Evolutionary conservation across 2,113 vertebrate genomes (phyloP), one percentile per base, ranked within the genome.

Genomic region (Gobio gobio): DNA sequence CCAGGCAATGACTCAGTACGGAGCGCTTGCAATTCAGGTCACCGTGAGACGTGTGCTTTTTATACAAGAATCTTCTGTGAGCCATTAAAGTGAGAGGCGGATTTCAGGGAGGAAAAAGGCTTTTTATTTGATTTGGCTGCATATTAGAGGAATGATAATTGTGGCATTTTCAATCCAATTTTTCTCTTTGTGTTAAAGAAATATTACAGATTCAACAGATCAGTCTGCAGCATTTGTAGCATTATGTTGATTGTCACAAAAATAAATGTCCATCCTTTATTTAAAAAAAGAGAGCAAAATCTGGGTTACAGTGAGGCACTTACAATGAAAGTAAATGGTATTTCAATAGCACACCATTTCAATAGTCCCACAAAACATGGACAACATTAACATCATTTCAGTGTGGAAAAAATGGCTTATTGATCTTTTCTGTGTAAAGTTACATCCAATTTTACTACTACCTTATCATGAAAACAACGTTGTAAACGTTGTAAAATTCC

Each of bases 11-110:
- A 85, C 59, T 83, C 80, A 82, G 51, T 76, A 59, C 3, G 76
- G 85, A 85, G 12, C 59, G 74, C 45, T 73, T 86, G 80, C 78
- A 83, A 83, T 83, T 83, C 63, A 83, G 87, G 84, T 83, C 84
- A 88, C 80, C n/a, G 75, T 81, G 47, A 87, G 81, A 70, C 47
- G 24, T 64, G 63, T 29, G 49, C 76, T 47, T 79, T 68, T 66
- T 85, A 81, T 82, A 82, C 79, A 85, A 47, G 51, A 82, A 51
- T 63, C 74, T 78, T 72, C 66, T 26, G 68, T 68, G 77, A 54
- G 78, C 70, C 83, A 79, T 83, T 85, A 58, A 49, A 79, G 56
- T 74, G 77, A 66, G 49, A 64, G 45, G 58, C 22, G 56, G 56
- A 80, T 59, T 56, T 66, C 73, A 47, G 63, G 58, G 43, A 77